Evolutionary conservation across 2,888 invertebrate genomes (phyloP).

Genomic region (Neoaliturus tenellus): DNA sequence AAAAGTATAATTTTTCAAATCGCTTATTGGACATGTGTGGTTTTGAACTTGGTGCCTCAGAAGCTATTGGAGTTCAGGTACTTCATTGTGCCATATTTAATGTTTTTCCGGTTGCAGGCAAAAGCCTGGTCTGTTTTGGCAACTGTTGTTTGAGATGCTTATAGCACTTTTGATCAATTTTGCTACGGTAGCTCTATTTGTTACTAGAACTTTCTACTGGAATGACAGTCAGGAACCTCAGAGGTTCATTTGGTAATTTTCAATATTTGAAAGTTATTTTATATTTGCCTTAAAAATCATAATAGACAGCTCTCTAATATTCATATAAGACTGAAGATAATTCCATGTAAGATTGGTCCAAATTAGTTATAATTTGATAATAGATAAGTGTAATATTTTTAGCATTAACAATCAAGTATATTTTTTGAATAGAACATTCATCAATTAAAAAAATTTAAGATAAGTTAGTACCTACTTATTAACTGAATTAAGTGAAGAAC

Average conservation of each 20-base stretch:
- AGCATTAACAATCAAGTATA: too few relatives aligned
- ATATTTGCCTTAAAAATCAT: not conserved
- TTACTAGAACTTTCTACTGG: conserved; percentile 88
- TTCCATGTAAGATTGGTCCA: not conserved
- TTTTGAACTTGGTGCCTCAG: conserved; percentile 85
- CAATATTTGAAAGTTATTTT: conserved; percentile 6
- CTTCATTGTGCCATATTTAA: conserved; percentile 92
- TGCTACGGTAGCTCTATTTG: conserved; percentile 84
- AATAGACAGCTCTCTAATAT: not conserved
- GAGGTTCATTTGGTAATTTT: conserved; percentile 89
- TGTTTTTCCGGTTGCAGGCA: conserved; percentile 85
- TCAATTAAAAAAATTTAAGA: too few relatives aligned
- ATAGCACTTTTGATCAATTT: conserved; percentile 82
- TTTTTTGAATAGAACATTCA: too few relatives aligned
- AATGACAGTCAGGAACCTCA: conserved; percentile 81
- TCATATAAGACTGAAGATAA: not conserved
- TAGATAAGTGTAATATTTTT: too few relatives aligned
- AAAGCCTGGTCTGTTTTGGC: conserved; percentile 73
- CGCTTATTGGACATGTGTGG: conserved; percentile 78
- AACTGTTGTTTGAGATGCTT: conserved; percentile 79
- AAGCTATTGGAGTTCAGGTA: conserved; percentile 95
- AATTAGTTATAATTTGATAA: too few relatives aligned
- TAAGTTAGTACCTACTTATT: too few relatives aligned
- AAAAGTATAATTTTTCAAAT: conserved; percentile 71
- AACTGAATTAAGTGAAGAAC: too few relatives aligned